Conservation (phyloP, 2,797 vertebrate genomes). For the Anguilla marmorata region DNA sequence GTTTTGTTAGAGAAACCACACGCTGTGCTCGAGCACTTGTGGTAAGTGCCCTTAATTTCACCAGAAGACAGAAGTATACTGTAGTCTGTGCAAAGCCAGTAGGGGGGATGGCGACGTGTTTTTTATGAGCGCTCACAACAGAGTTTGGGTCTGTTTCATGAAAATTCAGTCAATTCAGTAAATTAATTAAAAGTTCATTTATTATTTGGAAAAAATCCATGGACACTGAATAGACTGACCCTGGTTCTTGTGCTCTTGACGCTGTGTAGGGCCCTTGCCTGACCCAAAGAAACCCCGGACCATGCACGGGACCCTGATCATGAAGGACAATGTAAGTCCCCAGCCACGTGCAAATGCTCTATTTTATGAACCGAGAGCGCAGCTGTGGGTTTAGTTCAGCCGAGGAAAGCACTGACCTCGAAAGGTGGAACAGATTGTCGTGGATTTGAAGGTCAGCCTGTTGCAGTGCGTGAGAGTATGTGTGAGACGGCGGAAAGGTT, state of each 20-base stretch:
- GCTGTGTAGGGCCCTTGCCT: conserved; percentile 76
- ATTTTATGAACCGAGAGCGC: neutral
- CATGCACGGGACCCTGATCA: conserved; percentile 93
- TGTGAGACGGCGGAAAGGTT: neutral
- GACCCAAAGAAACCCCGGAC: conserved; percentile 87
- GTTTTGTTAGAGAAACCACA: neutral
- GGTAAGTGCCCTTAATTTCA: neutral
- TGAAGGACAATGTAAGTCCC: conserved; percentile 91
- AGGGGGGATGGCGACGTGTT: neutral
- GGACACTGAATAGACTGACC: neutral
- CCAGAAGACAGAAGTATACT: neutral
- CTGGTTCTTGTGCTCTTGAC: neutral
- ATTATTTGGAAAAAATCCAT: neutral
- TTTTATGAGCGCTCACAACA: neutral
- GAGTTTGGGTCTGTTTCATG: neutral
- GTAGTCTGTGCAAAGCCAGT: neutral
- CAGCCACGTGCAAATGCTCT: neutral
- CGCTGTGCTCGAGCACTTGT: neutral
- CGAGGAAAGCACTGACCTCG: neutral
- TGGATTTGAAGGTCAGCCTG: neutral
- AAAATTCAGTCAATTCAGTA: neutral
- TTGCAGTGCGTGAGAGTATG: neutral
- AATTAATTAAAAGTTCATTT: neutral
- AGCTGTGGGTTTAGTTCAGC: neutral
- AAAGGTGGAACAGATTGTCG: neutral